Evolutionary conservation across 2,888 invertebrate species (phyloP), one percentile per base, ranked within the genome.

Genomic region (Gandaritis pyraliata): DNA sequence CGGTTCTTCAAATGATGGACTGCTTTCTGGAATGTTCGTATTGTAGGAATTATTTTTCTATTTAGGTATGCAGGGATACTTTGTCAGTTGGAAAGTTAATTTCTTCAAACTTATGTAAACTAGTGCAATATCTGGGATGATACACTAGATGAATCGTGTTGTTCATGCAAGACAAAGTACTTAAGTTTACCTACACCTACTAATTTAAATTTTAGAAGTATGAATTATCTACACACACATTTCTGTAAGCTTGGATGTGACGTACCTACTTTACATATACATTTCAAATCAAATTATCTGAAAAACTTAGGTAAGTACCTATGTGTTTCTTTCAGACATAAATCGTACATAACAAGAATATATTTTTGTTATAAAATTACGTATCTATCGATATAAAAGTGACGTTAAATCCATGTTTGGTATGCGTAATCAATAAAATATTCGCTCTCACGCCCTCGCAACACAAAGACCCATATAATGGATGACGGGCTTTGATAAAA

Each of bases 1-100:
- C 82, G 82, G 75, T 75, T 76, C 75, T 76, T 74, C 76, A 76
- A 77, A 75, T 84, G 83, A 86, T 80, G 79, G 81, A 77, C 77
- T 78, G 78, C 74, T 71, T 72, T 67, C 69, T 71, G 72, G 73
- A 79, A 78, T 77, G 77, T 75, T 78, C 77, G 72, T 72, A 72
- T 74, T 78, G 72, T 73, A 67, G 72, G 78, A 78, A 78, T 75
- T 72, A 75, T 77, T 72, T 77, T 72, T 75, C 74, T 77, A 74
- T 76, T 76, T 41, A 33, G 11, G 10, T 3, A 45, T 12, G 7
- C 6, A 30, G 1, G 2, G 2, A 29, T 8, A 33, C 33, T 33
- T 33, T 11, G 33, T 8, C 5, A 33, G 8, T 33, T 33, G 33
- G 8, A 33, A 2, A 33, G 33, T 33, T 33, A 29, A 29, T 4